phyloP scores from a whole-genome alignment of 2,888 invertebrate genomes.

The Aphodius granarius region DNA sequence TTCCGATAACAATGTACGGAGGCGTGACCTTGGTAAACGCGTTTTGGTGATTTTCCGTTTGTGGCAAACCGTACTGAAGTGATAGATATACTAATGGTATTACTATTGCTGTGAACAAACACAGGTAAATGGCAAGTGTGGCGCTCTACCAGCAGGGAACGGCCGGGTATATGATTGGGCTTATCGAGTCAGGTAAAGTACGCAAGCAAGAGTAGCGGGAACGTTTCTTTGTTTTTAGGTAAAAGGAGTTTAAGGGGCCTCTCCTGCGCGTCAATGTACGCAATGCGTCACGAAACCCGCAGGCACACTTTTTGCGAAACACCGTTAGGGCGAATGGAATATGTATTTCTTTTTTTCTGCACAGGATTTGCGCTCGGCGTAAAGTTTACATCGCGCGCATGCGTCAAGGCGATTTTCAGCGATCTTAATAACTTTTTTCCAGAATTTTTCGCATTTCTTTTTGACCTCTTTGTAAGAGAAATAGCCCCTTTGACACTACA shows the following conservation, averaged over 20 bases:
- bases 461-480: too few species aligned
- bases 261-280: conserved; percentile 44
- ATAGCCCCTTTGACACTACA: too few species aligned
- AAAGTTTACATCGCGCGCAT: neutral
- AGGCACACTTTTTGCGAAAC: neutral
- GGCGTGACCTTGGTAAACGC: neutral
- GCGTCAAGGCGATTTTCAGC: neutral
- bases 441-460: too few species aligned
- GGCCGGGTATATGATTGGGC: conserved; percentile 47
- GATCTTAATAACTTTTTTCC: too few species aligned
- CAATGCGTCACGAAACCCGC: conserved; percentile 40
- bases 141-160: conserved; percentile 43
- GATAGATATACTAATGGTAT: conserved; percentile 50
- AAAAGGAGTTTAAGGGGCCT: conserved; percentile 47
- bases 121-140: conserved; percentile 52
- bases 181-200: conserved; percentile 50
- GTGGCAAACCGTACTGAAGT: conserved; percentile 26
- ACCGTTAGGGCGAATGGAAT: conserved; percentile 10
- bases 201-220: conserved; percentile 46
- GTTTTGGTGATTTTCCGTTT: conserved; percentile 41
- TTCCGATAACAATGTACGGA: conserved; percentile 4
- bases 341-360: neutral
- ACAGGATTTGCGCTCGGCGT: conserved; percentile 23
- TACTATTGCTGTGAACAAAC: conserved; percentile 53
- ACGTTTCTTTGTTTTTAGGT: conserved; percentile 51